These are phyloP conservation scores for Oscheius sp. DNA, from an alignment of 2,888 invertebrate genomes.

Conservation along the genomic window DNA sequence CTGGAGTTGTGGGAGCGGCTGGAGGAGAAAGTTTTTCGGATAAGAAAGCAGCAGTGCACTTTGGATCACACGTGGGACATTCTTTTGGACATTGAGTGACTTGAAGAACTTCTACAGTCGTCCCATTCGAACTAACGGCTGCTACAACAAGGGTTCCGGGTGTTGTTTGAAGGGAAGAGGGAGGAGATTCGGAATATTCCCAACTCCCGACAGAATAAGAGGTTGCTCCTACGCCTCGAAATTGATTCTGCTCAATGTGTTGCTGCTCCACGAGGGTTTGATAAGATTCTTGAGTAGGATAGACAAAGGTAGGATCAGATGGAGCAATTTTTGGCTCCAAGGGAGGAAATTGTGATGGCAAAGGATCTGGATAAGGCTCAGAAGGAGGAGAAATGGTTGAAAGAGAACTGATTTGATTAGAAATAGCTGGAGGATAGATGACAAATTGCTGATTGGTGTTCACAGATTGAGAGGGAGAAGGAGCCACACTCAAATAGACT, in stretches of 20 bases:
- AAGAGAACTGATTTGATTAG: background rate
- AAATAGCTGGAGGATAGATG: background rate
- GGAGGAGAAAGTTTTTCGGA: no score
- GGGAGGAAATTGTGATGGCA: background rate
- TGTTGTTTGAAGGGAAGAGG: background rate
- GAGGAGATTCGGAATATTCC: background rate
- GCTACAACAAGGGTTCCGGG: background rate
- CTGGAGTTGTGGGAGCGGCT: no score
- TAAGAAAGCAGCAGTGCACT: background rate
- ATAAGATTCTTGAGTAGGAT: background rate
- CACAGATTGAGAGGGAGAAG: no score
- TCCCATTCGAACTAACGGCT: background rate
- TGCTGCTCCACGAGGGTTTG: background rate
- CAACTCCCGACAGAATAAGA: no score
- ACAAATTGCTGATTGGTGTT: no score
- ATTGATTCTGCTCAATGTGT: no score
- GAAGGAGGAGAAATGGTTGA: background rate
- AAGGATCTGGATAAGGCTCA: background rate
- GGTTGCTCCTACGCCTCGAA: background rate
- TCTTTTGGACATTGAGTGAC: background rate
- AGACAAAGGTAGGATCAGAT: background rate
- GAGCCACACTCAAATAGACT: no score
- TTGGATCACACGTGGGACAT: constrained; percentile 13
- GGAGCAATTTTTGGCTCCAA: background rate
- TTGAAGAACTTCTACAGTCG: background rate